Evolutionary conservation across 2,113 vertebrate species (phyloP), one percentile per base, ranked within the genome.

Genomic region (Pandion haliaetus): DNA sequence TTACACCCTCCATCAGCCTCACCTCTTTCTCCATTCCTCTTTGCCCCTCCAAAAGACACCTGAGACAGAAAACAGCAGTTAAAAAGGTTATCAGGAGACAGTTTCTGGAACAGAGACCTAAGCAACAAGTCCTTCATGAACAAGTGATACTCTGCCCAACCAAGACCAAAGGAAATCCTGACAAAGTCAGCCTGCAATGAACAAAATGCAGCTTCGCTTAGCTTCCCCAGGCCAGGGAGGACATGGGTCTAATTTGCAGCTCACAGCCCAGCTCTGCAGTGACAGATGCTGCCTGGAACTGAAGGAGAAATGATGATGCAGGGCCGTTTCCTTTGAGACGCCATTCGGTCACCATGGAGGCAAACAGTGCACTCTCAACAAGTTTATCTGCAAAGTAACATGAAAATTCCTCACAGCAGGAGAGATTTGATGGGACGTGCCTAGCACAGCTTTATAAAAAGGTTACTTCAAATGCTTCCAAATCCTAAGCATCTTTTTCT

Each of bases 381-480:
- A 96, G 93, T 96, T 95, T 95, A 96, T 97, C 95, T 96, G 95
- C 90, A 97, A 96, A 96, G 96, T 96, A 96, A 97, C 96, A 97
- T 82, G 90, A 96, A 96, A 96, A 96, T 96, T 96, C 87, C 90
- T 97, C 97, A 97, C 96, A 97, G 96, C 96, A 72, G 97, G 96
- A 83, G 94, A 94, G 71, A 90, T 89, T 92, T 94, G 90, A 96
- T 2, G 20, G 85, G 71, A 94, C 16, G 40, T 83, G 94, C 90
- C 79, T 72, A 86, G 87, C 81, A 93, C 88, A 92, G 93, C 78
- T 96, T 96, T 87, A 94, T 94, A 91, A 90, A 95, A 91, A 91
- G 70, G 49, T 94, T 97, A 95, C 90, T 96, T 96, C 85, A 95
- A 96, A 94, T 94, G 79, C 72, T 93, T 95, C 90, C 72, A 96